Evolutionary conservation across 64 coral and sea anemone genomes (phyloP).

Genomic region (Cladopsammia gracilis): DNA sequence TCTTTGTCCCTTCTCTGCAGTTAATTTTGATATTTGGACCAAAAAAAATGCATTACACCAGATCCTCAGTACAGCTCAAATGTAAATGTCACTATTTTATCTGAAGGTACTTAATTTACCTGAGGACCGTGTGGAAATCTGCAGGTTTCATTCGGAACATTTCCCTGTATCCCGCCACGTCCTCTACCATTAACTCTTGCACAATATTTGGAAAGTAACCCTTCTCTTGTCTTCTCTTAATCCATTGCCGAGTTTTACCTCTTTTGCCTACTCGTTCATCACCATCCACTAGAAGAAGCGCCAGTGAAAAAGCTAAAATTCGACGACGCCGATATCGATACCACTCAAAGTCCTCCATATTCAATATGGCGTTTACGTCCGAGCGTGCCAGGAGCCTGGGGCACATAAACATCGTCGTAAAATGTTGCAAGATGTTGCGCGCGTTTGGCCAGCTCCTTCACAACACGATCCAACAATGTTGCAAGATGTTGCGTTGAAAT

Average conservation of each 20-base stretch:
- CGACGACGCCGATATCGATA: not conserved
- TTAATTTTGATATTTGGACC: not conserved
- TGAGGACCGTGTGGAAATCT: conserved; percentile 33
- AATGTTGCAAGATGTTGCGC: not conserved
- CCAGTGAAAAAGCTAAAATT: not conserved
- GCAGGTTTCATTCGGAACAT: conserved; percentile 31
- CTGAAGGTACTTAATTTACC: conserved; percentile 3
- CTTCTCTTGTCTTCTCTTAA: conserved; percentile 14
- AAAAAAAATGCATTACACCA: not conserved
- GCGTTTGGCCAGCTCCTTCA: not conserved
- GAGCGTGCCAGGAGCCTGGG: not conserved
- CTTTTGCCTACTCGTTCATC: not conserved
- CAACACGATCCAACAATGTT: not conserved
- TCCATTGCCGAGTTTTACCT: conserved; percentile 10
- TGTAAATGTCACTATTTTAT: not conserved
- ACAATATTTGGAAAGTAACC: not conserved
- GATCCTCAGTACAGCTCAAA: not conserved
- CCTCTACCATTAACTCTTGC: not conserved
- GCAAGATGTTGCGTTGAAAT: not conserved
- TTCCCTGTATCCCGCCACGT: conserved; percentile 10
- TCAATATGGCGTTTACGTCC: not conserved
- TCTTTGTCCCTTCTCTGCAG: conserved; percentile 7
- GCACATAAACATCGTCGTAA: not conserved
- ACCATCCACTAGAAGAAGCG: not conserved
- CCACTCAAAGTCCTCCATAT: not conserved